These are phyloP conservation scores for Acleris cristana DNA, from an alignment of 2,888 invertebrate species.

Conservation along the genomic window DNA sequence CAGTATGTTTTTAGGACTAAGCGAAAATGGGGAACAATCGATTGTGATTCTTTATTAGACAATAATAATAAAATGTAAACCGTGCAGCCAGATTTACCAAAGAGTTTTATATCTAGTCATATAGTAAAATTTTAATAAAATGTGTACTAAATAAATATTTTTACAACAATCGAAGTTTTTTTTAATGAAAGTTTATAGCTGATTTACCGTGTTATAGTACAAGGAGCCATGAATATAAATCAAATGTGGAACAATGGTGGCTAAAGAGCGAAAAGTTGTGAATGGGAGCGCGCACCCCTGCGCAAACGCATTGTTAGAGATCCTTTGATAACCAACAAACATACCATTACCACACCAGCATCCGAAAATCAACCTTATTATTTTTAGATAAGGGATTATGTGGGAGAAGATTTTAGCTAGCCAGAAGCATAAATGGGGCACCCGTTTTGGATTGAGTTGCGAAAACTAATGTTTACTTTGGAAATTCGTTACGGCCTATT, in stretches of 20 bases:
- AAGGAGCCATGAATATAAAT: constrained; percentile 82
- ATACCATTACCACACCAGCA: constrained; percentile 11
- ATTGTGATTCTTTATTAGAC: constrained; percentile 42
- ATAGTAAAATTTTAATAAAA: constrained; percentile 50
- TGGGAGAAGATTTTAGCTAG: constrained; percentile 1
- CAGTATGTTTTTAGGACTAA: constrained; percentile 10
- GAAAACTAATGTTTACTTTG: constrained; percentile 79
- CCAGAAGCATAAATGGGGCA: constrained; percentile 56
- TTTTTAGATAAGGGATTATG: constrained; percentile 33
- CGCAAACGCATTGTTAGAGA: constrained; percentile 63
- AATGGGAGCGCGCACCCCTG: constrained; percentile 76
- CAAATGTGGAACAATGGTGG: constrained; percentile 78
- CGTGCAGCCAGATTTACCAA: constrained; percentile 55
- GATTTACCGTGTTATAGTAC: constrained; percentile 78
- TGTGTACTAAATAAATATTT: constrained; percentile 23
- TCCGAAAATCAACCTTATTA: constrained; percentile 44
- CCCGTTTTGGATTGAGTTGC: constrained; percentile 76
- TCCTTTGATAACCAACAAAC: constrained; percentile 53
- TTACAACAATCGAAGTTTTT: constrained; percentile 20
- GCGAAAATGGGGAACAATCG: constrained; percentile 9
- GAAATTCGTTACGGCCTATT: constrained; percentile 80
- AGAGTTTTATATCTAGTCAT: constrained; percentile 67
- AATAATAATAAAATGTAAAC: constrained; percentile 56
- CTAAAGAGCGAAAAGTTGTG: constrained; percentile 83
- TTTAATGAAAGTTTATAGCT: constrained; percentile 61